Conservation (phyloP, 2,888 invertebrate species). For the Tetheella fluctuosa region DNA sequence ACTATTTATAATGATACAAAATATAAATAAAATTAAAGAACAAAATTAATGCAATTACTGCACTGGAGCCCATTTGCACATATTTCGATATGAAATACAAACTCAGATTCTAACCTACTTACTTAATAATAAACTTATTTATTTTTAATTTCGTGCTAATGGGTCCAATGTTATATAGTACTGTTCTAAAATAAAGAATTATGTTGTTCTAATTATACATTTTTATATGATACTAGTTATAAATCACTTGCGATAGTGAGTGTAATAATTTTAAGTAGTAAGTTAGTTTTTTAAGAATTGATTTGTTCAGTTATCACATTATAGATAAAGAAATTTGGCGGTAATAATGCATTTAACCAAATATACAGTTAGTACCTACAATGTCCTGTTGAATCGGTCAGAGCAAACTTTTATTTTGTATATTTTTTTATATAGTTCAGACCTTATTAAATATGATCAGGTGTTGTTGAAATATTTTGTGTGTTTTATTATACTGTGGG, state of each 20-base stretch:
- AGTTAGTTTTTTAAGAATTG: slow-evolving; percentile 14
- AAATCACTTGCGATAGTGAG: slow-evolving; percentile 22
- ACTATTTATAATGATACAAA: slow-evolving; percentile 18
- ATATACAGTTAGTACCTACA: slow-evolving; percentile 9
- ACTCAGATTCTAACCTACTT: background rate
- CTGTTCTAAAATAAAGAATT: slow-evolving; percentile 29
- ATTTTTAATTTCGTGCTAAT: slow-evolving; percentile 22
- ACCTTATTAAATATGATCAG: slow-evolving; percentile 63
- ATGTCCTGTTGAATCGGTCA: slow-evolving; percentile 2
- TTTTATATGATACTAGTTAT: slow-evolving; percentile 48
- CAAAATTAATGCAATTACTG: slow-evolving; percentile 19
- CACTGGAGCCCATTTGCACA: slow-evolving; percentile 45
- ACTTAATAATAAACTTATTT: background rate
- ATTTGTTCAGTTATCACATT: slow-evolving; percentile 7
- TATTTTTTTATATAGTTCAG: slow-evolving; percentile 47
- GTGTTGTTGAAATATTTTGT: slow-evolving; percentile 55
- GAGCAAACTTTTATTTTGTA: slow-evolving; percentile 35
- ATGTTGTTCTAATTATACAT: slow-evolving; percentile 43
- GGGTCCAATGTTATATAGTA: slow-evolving; percentile 29
- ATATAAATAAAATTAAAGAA: slow-evolving; percentile 26
- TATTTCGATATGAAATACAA: slow-evolving; percentile 11
- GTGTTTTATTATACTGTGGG: slow-evolving; percentile 40
- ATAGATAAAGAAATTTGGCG: background rate
- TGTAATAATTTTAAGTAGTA: slow-evolving; percentile 5
- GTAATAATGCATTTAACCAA: slow-evolving; percentile 14